These are phyloP conservation scores for Tromatobia lineatoria DNA, from an alignment of 2,888 invertebrate genomes.

Conservation along the genomic window DNA sequence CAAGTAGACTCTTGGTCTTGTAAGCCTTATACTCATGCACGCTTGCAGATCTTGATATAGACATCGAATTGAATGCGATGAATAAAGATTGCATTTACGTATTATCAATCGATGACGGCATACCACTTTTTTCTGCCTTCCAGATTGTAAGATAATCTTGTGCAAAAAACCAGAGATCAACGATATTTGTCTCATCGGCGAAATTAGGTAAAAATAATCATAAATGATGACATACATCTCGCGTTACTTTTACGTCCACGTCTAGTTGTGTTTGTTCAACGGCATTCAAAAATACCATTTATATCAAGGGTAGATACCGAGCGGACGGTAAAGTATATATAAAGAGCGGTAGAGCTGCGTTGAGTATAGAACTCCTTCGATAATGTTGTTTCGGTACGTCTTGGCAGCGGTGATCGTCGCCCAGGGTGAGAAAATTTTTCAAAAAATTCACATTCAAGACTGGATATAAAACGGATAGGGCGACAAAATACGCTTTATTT, in stretches of 20 bases:
- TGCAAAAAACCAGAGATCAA: slow-evolving; percentile 27
- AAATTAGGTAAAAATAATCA: slow-evolving; percentile 4
- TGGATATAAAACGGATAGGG: too few relatives aligned
- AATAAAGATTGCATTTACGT: not conserved
- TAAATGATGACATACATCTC: not conserved
- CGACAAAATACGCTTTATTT: too few relatives aligned
- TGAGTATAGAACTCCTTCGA: slow-evolving; percentile 37
- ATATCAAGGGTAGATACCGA: slow-evolving; percentile 37
- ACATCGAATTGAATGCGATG: not conserved
- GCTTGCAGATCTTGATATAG: not conserved
- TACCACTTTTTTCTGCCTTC: not conserved
- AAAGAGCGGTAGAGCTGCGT: slow-evolving; percentile 43
- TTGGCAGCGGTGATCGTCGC: slow-evolving; percentile 69
- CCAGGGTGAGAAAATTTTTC: slow-evolving; percentile 72
- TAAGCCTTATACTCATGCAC: too few relatives aligned
- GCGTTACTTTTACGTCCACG: not conserved
- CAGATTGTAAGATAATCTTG: not conserved
- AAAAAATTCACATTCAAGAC: not conserved
- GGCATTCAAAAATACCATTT: not conserved
- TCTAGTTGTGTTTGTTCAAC: slow-evolving; percentile 37
- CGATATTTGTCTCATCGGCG: not conserved
- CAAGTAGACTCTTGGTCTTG: too few relatives aligned
- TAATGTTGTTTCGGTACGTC: slow-evolving; percentile 72
- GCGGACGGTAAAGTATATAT: slow-evolving; percentile 39
- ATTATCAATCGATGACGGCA: not conserved